These are phyloP conservation scores for Cercopithecus mitis DNA, from an alignment of 2,797 vertebrate genomes.

Conservation along the genomic window DNA sequence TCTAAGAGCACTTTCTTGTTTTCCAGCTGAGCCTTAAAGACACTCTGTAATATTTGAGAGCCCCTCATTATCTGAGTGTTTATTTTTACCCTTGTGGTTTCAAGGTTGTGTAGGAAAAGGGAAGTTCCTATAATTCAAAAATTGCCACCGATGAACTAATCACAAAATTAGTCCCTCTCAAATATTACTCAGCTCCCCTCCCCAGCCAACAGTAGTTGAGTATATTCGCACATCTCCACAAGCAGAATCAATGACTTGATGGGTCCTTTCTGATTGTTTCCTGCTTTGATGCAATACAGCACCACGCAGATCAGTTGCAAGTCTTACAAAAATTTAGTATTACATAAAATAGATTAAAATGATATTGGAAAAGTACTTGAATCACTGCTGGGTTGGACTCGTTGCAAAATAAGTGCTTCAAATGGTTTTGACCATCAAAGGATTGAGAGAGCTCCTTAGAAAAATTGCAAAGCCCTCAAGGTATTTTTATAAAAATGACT, in stretches of 20 bases:
- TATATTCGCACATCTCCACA: not conserved
- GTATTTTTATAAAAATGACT: not conserved
- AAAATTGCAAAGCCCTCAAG: not conserved
- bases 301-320: not conserved
- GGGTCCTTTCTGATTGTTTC: not conserved
- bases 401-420: not conserved
- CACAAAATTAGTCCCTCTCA: not conserved
- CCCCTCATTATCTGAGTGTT: not conserved
- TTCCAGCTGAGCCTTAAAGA: not conserved
- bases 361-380: not conserved
- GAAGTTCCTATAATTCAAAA: not conserved
- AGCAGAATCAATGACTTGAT: not conserved
- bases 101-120: not conserved
- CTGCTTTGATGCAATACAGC: not conserved
- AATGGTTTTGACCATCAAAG: not conserved
- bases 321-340: slow-evolving; percentile 16
- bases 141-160: not conserved
- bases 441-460: not conserved
- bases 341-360: not conserved
- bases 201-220: not conserved
- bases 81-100: not conserved
- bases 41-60: not conserved
- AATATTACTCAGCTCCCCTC: not conserved
- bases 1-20: not conserved
- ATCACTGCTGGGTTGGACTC: not conserved